Conservation (phyloP, 1,140 invertebrate species). For the Diachasma alloeum region DNA sequence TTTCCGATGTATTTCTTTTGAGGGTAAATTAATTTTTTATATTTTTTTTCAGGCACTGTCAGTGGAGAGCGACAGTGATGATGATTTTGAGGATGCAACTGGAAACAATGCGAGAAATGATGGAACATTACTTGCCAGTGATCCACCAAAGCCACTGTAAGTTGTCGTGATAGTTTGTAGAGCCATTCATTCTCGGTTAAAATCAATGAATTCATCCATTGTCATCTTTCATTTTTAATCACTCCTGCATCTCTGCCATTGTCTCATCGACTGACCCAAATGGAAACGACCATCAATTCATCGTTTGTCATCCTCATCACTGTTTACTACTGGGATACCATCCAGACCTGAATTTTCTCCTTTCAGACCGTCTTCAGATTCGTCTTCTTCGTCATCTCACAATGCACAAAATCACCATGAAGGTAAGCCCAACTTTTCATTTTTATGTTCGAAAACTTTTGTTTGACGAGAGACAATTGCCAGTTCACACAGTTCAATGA, state of each 20-base stretch:
- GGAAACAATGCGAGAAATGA: constrained; percentile 78
- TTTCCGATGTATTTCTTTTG: not conserved
- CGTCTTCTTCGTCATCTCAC: constrained; percentile 58
- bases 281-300: constrained; percentile 44
- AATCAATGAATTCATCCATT: constrained; percentile 13
- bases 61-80: constrained; percentile 64
- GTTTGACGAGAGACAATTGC: too few species aligned
- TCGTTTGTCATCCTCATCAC: constrained; percentile 41
- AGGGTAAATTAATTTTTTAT: not conserved
- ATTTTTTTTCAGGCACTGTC: constrained; percentile 48
- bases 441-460: too few species aligned
- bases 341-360: constrained; percentile 80
- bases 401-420: constrained; percentile 66
- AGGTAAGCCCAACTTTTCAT: constrained; percentile 53
- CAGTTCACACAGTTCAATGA: too few species aligned
- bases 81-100: constrained; percentile 66
- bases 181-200: not conserved
- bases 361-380: constrained; percentile 75
- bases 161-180: constrained; percentile 62
- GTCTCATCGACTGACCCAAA: not conserved
- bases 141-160: constrained; percentile 96
- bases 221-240: constrained; percentile 24
- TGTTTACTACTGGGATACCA: constrained; percentile 38
- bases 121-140: constrained; percentile 93
- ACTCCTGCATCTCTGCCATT: not conserved